A percentile compares a stretch with the other conserved stretches of the same genome.
Evolutionary conservation across 1,140 invertebrate genomes (phyloP).

Genomic region (Monomorium pharaonis): DNA sequence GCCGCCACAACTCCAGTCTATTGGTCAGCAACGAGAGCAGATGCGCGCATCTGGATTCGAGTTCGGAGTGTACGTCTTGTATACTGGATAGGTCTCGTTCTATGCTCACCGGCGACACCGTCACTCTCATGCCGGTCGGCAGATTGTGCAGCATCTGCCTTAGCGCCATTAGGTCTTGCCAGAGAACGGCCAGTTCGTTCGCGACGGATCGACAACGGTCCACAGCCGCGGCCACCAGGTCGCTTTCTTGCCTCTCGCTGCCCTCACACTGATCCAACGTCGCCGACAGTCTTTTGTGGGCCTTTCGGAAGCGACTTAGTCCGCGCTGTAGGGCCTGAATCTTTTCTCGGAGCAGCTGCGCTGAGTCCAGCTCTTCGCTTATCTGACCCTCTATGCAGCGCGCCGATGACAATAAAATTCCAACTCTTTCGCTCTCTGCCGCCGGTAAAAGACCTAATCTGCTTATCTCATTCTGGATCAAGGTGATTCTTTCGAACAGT

Average conservation of each 20-base stretch:
- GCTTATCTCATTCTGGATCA: conserved; percentile 92
- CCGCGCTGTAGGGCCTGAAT: conserved; percentile 90
- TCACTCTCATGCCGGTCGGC: conserved; percentile 89
- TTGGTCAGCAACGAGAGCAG: conserved; percentile 88
- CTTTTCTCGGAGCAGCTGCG: conserved; percentile 89
- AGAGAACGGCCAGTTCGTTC: conserved; percentile 88
- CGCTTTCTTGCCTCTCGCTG: conserved; percentile 89
- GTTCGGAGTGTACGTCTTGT: conserved; percentile 89
- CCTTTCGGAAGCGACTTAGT: conserved; percentile 87
- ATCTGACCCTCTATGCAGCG: conserved; percentile 89
- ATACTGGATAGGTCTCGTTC: conserved; percentile 91
- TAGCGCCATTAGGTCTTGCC: conserved; percentile 91
- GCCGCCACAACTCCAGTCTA: conserved; percentile 89
- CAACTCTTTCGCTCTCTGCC: conserved; percentile 91
- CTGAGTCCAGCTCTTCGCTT: conserved; percentile 90
- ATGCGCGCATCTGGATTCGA: conserved; percentile 89
- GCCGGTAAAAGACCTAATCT: conserved; percentile 90
- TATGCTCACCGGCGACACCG: conserved; percentile 90
- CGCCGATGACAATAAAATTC: conserved; percentile 88
- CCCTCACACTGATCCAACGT: conserved; percentile 90
- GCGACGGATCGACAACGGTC: conserved; percentile 88
- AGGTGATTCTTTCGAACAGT: conserved; percentile 89
- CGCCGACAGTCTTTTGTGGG: conserved; percentile 87
- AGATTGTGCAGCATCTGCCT: conserved; percentile 91
- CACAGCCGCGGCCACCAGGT: conserved; percentile 89